These are phyloP conservation scores for Zaprionus kolodkinae DNA, from an alignment of 1,140 invertebrate species.

Conservation along the genomic window DNA sequence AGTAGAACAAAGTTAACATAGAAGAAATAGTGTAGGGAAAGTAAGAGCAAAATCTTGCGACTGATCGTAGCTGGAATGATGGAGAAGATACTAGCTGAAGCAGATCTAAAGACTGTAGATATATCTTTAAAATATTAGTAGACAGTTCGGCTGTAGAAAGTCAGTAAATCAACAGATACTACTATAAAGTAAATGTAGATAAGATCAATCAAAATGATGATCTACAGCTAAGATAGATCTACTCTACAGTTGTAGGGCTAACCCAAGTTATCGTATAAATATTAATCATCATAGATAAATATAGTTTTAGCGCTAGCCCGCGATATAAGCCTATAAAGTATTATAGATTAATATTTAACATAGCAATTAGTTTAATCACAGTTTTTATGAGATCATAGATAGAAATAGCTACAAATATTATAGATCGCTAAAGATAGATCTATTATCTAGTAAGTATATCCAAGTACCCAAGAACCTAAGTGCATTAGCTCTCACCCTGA, in stretches of 20 bases:
- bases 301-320: no score
- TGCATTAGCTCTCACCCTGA: conserved; percentile 1
- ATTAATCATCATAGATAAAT: no score
- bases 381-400: neutral
- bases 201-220: no score
- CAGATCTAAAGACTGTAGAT: neutral
- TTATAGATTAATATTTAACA: no score
- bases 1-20: neutral
- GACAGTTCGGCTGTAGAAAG: neutral
- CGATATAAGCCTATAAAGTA: no score
- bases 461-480: neutral
- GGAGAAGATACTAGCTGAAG: no score
- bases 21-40: neutral
- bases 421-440: neutral
- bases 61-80: neutral
- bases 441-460: neutral
- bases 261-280: neutral
- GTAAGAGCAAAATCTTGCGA: neutral
- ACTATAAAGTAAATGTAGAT: no score
- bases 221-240: no score
- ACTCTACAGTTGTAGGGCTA: neutral
- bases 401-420: no score
- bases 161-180: neutral
- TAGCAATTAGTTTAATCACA: no score
- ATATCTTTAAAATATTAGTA: neutral